Evolutionary conservation across 2,888 invertebrate species (phyloP).

Genomic region (Fragum sueziense): DNA sequence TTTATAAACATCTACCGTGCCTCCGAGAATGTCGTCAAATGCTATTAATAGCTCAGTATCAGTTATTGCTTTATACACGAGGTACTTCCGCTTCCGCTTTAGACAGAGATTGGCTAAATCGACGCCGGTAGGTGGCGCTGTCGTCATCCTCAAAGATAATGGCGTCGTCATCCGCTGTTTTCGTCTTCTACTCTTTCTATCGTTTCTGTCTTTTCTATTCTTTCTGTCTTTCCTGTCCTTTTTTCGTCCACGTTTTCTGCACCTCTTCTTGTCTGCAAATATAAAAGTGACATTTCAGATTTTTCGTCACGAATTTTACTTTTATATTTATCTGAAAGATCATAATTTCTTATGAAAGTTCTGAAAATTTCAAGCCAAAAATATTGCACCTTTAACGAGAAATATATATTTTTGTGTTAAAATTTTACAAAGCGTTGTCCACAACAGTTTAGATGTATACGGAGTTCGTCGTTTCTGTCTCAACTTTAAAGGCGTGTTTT

Average conservation of each 20-base stretch:
- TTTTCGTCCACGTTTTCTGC: slow-evolving; percentile 20
- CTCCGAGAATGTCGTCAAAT: slow-evolving; percentile 64
- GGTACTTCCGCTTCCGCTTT: slow-evolving; percentile 45
- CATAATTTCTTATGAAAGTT: no score
- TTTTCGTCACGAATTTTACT: no score
- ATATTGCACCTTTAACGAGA: no score
- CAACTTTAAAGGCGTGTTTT: no score
- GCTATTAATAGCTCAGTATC: slow-evolving; percentile 60
- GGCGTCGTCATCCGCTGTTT: not conserved
- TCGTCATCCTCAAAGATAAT: not conserved
- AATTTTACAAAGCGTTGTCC: no score
- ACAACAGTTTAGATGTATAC: no score
- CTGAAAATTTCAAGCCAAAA: no score
- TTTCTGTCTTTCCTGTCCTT: slow-evolving; percentile 9
- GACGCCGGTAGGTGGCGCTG: slow-evolving; percentile 36
- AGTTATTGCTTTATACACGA: slow-evolving; percentile 53
- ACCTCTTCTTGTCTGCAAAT: slow-evolving; percentile 36
- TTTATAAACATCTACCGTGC: slow-evolving; percentile 62
- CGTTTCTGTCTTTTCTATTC: slow-evolving; percentile 7
- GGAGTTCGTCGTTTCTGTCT: no score
- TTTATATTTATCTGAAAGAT: no score
- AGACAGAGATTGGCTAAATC: slow-evolving; percentile 54
- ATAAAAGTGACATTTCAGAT: no score
- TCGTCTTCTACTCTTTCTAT: not conserved
- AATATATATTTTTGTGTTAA: no score